A percentile compares a stretch with the other conserved stretches of the same genome.
Conservation (phyloP, 1,140 invertebrate genomes). For the Stegodyphus mimosarum region DNA sequence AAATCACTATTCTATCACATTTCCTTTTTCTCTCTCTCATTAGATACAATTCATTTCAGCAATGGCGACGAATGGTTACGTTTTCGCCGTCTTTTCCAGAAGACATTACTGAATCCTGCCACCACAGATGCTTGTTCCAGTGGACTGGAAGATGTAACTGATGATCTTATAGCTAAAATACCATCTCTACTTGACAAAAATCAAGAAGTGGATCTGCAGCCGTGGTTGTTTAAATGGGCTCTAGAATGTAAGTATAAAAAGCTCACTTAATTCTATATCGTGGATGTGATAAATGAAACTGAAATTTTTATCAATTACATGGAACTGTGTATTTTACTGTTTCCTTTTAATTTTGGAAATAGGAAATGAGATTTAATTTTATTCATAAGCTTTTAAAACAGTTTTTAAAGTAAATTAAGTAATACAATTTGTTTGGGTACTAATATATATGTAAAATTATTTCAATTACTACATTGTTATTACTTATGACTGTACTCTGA, state of each 20-base stretch:
- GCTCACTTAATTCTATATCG: too few species aligned
- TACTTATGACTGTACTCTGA: too few species aligned
- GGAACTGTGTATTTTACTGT: too few species aligned
- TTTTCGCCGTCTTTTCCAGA: constrained; percentile 78
- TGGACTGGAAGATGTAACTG: constrained; percentile 74
- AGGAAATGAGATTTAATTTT: too few species aligned
- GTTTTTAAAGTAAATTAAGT: too few species aligned
- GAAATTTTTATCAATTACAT: too few species aligned
- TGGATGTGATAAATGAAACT: too few species aligned
- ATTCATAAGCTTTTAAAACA: too few species aligned
- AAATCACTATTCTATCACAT: neutral
- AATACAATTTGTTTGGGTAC: too few species aligned
- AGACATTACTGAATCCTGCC: constrained; percentile 78
- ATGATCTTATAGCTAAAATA: constrained; percentile 74
- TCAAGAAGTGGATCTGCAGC: constrained; percentile 62
- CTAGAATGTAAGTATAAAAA: constrained; percentile 67
- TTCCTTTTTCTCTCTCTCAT: neutral
- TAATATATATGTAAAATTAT: too few species aligned
- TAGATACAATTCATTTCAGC: constrained; percentile 70
- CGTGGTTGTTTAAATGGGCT: constrained; percentile 64
- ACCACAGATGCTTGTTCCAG: constrained; percentile 77
- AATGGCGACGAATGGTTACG: constrained; percentile 87
- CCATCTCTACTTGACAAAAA: neutral
- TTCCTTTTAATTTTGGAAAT: too few species aligned
- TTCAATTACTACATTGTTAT: too few species aligned